Conservation (phyloP, 2,113 vertebrate species). For the Columbina picui region DNA sequence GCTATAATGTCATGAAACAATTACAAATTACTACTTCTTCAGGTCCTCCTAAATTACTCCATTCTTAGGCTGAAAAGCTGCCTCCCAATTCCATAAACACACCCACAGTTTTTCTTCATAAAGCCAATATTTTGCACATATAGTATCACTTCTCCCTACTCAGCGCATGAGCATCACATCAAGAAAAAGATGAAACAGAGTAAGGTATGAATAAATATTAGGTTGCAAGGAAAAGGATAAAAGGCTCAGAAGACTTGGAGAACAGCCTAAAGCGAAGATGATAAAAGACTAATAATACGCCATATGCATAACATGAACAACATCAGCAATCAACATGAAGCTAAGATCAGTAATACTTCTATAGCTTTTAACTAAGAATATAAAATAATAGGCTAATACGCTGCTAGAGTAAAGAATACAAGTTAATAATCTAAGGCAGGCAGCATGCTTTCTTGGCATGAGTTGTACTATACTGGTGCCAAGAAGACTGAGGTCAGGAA, state of each 20-base stretch:
- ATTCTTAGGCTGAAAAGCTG: neutral
- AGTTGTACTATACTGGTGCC: neutral
- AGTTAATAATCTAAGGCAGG: neutral
- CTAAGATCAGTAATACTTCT: neutral
- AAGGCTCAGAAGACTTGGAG: neutral
- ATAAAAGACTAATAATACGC: neutral
- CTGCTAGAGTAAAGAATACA: neutral
- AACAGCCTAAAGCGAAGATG: neutral
- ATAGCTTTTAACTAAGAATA: neutral
- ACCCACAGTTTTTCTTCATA: neutral
- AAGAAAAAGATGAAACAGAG: constrained; percentile 12
- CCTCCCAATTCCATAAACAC: neutral
- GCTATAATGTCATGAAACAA: neutral
- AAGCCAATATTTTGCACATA: neutral
- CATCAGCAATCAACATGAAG: neutral
- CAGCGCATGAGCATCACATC: neutral
- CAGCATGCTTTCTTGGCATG: neutral
- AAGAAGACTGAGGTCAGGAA: neutral
- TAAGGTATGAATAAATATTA: constrained; percentile 8
- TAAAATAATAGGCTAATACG: neutral
- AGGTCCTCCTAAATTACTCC: neutral
- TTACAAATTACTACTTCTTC: neutral
- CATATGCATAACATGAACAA: neutral
- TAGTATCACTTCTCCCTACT: neutral
- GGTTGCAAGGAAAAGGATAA: neutral